A percentile compares a stretch with the other conserved stretches of the same genome.
Conservation (phyloP, 2,113 vertebrate genomes). For the Micronycteris hirsuta region DNA sequence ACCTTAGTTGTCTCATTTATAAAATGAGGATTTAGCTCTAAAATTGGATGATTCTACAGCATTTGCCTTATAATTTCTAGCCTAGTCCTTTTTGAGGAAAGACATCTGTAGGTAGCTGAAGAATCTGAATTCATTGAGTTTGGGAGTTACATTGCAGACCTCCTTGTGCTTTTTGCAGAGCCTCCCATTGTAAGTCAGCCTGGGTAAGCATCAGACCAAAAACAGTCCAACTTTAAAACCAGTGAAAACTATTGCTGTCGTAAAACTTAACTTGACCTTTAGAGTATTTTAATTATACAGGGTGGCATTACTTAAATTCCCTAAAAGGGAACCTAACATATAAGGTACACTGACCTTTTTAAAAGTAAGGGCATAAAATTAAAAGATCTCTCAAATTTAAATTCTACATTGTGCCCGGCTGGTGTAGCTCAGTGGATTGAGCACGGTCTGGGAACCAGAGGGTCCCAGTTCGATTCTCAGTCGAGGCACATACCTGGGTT, state of each 20-base stretch:
- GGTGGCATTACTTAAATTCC: slow-evolving; percentile 5
- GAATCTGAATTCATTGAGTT: slow-evolving; percentile 4
- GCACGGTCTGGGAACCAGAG: too few species aligned
- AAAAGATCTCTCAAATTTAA: slow-evolving; percentile 33
- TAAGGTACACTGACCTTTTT: background rate
- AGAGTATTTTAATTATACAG: slow-evolving; percentile 6
- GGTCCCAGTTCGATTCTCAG: too few species aligned
- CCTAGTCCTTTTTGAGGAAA: background rate
- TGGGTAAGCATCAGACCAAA: slow-evolving; percentile 15
- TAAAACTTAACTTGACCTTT: slow-evolving; percentile 5
- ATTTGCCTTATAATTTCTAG: background rate
- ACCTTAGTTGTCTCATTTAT: background rate
- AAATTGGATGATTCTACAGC: background rate
- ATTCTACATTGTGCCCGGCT: too few species aligned
- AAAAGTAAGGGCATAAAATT: background rate
- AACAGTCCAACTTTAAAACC: slow-evolving; percentile 46
- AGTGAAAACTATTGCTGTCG: slow-evolving; percentile 19
- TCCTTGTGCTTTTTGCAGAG: background rate
- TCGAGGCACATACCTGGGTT: too few species aligned
- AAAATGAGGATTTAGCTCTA: background rate
- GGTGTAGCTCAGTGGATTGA: too few species aligned
- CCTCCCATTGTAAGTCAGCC: background rate
- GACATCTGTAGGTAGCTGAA: background rate
- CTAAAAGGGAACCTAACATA: slow-evolving; percentile 13
- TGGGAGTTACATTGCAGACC: background rate